Evolutionary conservation across 2,888 invertebrate species (phyloP).

Genomic region (Tenthredo mesomela): DNA sequence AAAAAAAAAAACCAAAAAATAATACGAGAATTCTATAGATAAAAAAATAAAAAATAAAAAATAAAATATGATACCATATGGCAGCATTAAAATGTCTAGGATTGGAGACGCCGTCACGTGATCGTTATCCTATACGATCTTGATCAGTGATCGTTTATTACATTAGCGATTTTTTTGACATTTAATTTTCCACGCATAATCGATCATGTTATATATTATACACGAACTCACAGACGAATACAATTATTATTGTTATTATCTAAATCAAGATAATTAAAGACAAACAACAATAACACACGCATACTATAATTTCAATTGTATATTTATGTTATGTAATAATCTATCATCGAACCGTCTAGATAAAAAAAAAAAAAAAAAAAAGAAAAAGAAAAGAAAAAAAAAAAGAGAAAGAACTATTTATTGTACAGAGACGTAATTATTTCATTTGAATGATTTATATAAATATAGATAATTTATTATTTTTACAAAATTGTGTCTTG

Average conservation of each 20-base stretch:
- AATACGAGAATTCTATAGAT: background rate
- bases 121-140: constrained; percentile 11
- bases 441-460: constrained; percentile 68
- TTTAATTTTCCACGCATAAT: constrained; percentile 1
- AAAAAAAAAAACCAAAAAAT: background rate
- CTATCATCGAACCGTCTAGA: constrained; percentile 38
- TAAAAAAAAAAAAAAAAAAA: constrained; percentile 10
- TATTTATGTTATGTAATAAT: constrained; percentile 38
- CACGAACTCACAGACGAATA: constrained; percentile 47
- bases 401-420: constrained; percentile 7
- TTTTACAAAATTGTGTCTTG: constrained; percentile 71
- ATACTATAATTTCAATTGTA: constrained; percentile 42
- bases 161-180: constrained; percentile 16
- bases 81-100: constrained; percentile 69
- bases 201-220: constrained; percentile 25
- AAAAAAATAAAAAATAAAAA: background rate
- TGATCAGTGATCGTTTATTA: background rate
- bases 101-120: constrained; percentile 72
- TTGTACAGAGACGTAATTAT: constrained; percentile 75
- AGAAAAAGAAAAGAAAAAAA: background rate
- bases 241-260: constrained; percentile 26
- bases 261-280: constrained; percentile 28
- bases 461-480: constrained; percentile 76
- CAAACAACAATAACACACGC: constrained; percentile 17
- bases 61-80: constrained; percentile 42